phyloP scores from a whole-genome alignment of 2,888 invertebrate species.

The Netelia inedita region DNA sequence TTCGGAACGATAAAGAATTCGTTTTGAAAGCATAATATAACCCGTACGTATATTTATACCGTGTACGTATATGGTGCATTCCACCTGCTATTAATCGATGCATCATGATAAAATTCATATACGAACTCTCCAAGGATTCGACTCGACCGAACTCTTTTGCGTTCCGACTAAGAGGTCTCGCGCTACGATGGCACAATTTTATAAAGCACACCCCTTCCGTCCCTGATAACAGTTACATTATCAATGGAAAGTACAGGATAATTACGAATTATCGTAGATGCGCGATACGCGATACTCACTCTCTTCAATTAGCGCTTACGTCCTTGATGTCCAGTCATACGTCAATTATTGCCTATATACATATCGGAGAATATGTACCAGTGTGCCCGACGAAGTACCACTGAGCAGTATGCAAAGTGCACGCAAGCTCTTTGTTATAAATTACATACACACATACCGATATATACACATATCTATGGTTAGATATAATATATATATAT shows the following conservation, averaged over 20 bases:
- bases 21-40: no score
- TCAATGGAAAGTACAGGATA: background rate
- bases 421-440: constrained; percentile 48
- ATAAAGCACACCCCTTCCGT: background rate
- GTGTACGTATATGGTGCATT: no score
- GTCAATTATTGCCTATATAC: constrained; percentile 30
- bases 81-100: no score
- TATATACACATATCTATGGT: background rate
- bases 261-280: constrained; percentile 4
- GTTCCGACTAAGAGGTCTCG: no score
- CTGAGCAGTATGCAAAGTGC: constrained; percentile 46
- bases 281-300: background rate
- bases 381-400: constrained; percentile 17
- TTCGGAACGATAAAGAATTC: no score
- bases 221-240: background rate
- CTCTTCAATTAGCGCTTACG: constrained; percentile 50
- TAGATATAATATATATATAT: constrained; percentile 2
- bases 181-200: background rate
- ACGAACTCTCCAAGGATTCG: no score
- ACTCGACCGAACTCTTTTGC: no score
- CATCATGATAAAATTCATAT: no score
- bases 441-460: background rate
- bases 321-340: constrained; percentile 33
- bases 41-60: no score
- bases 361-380: background rate